Evolutionary conservation across 1,140 invertebrate genomes (phyloP), one percentile per base, ranked within the genome.

Genomic region (Gryllus bimaculatus): DNA sequence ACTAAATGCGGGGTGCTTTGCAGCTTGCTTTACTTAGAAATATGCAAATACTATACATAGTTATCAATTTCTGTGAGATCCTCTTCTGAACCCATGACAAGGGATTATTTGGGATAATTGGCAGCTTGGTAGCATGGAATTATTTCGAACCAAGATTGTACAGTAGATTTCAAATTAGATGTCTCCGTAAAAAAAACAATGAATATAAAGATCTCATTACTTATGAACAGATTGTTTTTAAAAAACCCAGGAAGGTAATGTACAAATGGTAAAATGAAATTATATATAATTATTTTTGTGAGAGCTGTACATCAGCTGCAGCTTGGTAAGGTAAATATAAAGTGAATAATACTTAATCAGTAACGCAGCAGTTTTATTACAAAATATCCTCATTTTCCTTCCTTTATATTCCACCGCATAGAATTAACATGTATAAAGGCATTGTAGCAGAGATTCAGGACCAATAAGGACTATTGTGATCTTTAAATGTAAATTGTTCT

Each of bases 251-350:
- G 26, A 20, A 75, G 47, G 54, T 49, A 10, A 74, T 78, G 78
- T 79, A 79, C 78, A 79, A 78, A 78, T 78, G 8, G 66, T 79
- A 79, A 66, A 79, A 77, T 48, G 76, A 77, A 48, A 79, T 39
- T 79, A 12, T 77, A 77, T 77, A 79, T 73, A 39, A 79, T 79
- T 79, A 79, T 79, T 79, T 79, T 79, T 79, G 78, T 79, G 73
- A 75, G 73, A 21, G 78, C 78, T 79, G 78, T 49, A 21, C 73
- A 26, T 79, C 20, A 8, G 8, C 21, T 47, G 48, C 48, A 79
- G 78, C 78, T 79, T 79, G 78, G 78, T 79, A 75, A 47, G 78
- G 47, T 77, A 77, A 77, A 76, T 20, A 10, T 48, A 48, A 48
- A 77, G 20, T 48, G 48, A 77, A 77, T 47, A 77, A 48, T 77